Conservation (phyloP, 2,888 invertebrate genomes). For the Meiosimyza decipiens region DNA sequence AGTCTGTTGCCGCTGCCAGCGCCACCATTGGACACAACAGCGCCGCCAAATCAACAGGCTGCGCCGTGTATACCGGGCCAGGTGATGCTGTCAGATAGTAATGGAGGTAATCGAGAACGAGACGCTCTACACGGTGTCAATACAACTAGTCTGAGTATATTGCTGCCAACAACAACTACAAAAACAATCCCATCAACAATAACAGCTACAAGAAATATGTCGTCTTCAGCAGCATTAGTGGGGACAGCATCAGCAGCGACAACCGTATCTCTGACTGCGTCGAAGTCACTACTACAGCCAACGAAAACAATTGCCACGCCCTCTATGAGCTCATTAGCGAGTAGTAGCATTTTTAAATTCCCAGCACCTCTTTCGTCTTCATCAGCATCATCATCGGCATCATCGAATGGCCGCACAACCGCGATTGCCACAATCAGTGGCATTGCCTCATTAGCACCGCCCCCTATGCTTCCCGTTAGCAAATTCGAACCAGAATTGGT, state of each 20-base stretch:
- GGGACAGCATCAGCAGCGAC: slow-evolving; percentile 28
- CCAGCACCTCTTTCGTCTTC: slow-evolving; percentile 44
- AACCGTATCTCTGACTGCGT: background rate
- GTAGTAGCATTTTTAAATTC: slow-evolving; percentile 39
- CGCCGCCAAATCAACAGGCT: slow-evolving; percentile 1
- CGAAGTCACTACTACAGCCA: slow-evolving; percentile 31
- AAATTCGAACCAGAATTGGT: slow-evolving; percentile 66
- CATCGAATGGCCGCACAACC: slow-evolving; percentile 38
- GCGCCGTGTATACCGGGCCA: slow-evolving; percentile 55
- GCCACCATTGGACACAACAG: slow-evolving; percentile 46
- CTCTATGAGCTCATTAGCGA: slow-evolving; percentile 31
- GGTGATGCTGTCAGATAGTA: slow-evolving; percentile 45
- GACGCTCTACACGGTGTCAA: background rate
- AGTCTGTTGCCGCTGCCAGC: slow-evolving; percentile 56
- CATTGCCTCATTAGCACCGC: slow-evolving; percentile 17
- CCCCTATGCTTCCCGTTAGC: slow-evolving; percentile 42
- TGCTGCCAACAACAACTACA: slow-evolving; percentile 48
- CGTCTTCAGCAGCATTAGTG: background rate
- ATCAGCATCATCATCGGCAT: slow-evolving; percentile 43
- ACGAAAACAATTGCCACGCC: slow-evolving; percentile 41
- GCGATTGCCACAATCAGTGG: background rate
- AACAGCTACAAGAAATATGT: slow-evolving; percentile 42
- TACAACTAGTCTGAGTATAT: slow-evolving; percentile 53
- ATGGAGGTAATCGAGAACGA: slow-evolving; percentile 15
- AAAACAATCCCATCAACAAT: slow-evolving; percentile 40